phyloP scores from a whole-genome alignment of 2,888 invertebrate genomes.

The Andrena hattorfiana region DNA sequence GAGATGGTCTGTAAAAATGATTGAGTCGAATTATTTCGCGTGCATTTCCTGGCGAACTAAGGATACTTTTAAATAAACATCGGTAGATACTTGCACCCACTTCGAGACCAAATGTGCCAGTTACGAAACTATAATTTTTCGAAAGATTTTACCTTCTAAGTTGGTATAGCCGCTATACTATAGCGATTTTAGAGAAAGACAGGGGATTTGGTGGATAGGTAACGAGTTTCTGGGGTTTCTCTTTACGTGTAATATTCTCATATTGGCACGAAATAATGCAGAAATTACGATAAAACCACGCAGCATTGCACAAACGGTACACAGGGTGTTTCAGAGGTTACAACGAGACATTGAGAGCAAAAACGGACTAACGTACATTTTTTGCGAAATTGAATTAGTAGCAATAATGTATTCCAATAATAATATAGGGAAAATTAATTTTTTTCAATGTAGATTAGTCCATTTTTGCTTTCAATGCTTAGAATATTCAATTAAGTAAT shows the following conservation, averaged over 20 bases:
- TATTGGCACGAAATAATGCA: background rate
- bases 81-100: conserved; percentile 7
- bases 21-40: conserved; percentile 2
- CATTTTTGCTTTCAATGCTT: no score
- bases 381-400: no score
- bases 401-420: no score
- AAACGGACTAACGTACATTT: no score
- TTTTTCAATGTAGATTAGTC: no score
- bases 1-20: conserved; percentile 78
- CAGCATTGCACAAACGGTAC: background rate
- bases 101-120: conserved; percentile 12
- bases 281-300: conserved; percentile 14
- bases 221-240: background rate
- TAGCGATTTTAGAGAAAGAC: background rate
- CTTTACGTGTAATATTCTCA: background rate
- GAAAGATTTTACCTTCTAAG: background rate
- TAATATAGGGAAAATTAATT: no score
- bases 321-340: background rate
- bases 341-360: no score
- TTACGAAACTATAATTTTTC: background rate
- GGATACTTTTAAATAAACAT: background rate
- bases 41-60: background rate
- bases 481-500: no score
- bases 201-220: background rate
- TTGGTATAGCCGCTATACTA: no score